Evolutionary conservation across 2,888 invertebrate genomes (phyloP), one percentile per base, ranked within the genome.

Genomic region (Calliphora vomitoria): DNA sequence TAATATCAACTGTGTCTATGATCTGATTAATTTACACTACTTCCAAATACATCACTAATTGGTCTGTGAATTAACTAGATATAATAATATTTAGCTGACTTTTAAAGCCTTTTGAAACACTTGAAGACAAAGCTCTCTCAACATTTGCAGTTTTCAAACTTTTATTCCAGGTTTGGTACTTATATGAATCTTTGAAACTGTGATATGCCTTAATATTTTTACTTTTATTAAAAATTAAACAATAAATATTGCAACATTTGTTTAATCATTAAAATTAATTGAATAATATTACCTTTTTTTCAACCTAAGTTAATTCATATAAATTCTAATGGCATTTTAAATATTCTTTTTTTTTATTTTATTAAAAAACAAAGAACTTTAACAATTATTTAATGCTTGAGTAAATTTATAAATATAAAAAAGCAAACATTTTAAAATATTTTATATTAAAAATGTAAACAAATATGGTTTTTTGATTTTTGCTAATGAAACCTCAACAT

Each of bases 401-500:
- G 15, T 74, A 74, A 60, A n/a, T 47, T 69, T 69, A 69, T 47
- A 11, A 20, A 25, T 25, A 25, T 25, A 72, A 72, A 55, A 55
- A 62, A 60, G 35, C 38, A 25, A 71, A 62, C 13, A 47, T 20
- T n/a, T 31, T 41, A 53, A 35, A 64, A 38, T 3, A 47, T 58
- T 58, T 68, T 31, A 15, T 47, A 53, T 53, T 64, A 71, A 38
- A 41, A 11, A 69, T 6, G 35, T 35, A 62, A 58, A 31, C 15
- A 20, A 44, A 58, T 44, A 69, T 50, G 1, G 3, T 44, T 64
- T 68, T 75, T 72, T 82, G 55, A 68, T 64, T 82, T 82, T 82
- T 82, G 81, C 62, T 72, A 53, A 60, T 72, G n/a, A 80, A 72
- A 72, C 50, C 18, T 47, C n/a, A 60, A 25, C 11, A 13, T 72